These are phyloP conservation scores for Drosophila ohnishii DNA, from an alignment of 1,140 invertebrate species.

Conservation along the genomic window DNA sequence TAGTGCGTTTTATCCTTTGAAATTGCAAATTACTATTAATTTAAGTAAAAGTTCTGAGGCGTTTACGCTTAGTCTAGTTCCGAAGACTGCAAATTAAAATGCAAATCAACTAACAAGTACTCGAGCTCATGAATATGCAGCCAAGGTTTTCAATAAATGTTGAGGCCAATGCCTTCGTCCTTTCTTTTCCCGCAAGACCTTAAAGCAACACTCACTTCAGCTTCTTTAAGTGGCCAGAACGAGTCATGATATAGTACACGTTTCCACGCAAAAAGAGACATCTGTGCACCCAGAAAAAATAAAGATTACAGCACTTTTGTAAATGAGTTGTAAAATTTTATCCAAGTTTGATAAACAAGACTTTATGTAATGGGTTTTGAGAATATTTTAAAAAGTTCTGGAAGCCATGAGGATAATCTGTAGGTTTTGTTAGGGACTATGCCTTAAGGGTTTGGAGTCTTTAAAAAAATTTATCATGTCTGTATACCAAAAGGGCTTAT, in stretches of 20 bases:
- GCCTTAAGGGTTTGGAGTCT: neutral
- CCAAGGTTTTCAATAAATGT: slow-evolving; percentile 46
- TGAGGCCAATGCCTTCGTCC: slow-evolving; percentile 3
- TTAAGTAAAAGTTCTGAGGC: slow-evolving; percentile 12
- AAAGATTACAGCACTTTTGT: neutral
- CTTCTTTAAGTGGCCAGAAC: slow-evolving; percentile 42
- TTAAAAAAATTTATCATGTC: neutral
- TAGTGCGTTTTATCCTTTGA: slow-evolving; percentile 15
- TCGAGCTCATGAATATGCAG: slow-evolving; percentile 52
- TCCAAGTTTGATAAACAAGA: neutral
- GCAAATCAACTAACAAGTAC: slow-evolving; percentile 47
- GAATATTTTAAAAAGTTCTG: neutral
- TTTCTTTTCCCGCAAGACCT: neutral
- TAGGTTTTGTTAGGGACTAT: neutral
- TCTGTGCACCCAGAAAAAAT: slow-evolving; percentile 13
- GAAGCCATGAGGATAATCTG: neutral
- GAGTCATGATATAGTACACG: slow-evolving; percentile 11
- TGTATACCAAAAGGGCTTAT: neutral
- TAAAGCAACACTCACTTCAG: slow-evolving; percentile 23
- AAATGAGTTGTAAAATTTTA: neutral
- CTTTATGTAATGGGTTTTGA: neutral
- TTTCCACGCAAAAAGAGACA: neutral
- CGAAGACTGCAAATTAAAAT: slow-evolving; percentile 39
- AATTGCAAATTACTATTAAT: slow-evolving; percentile 35
- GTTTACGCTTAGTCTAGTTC: neutral